These are phyloP conservation scores for Dendrolimus punctatus DNA, from an alignment of 1,140 invertebrate species.

Conservation along the genomic window DNA sequence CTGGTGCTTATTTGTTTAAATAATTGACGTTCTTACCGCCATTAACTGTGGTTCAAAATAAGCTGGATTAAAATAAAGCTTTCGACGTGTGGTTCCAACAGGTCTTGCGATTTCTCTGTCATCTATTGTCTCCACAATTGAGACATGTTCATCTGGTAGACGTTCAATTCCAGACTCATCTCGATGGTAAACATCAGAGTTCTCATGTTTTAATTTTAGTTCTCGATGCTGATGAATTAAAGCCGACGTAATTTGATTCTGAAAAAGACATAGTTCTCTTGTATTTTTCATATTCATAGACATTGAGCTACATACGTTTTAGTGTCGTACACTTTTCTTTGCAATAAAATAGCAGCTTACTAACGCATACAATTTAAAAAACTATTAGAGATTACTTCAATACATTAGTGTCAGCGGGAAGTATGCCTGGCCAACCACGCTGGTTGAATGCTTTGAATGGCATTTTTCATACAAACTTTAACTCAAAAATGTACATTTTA, in stretches of 20 bases:
- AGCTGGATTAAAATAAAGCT: conserved; percentile 90
- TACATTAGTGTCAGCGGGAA: no score
- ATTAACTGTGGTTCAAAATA: conserved; percentile 90
- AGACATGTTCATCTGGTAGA: conserved; percentile 86
- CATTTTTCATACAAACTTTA: no score
- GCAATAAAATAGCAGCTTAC: no score
- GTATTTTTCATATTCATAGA: no score
- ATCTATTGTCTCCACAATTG: conserved; percentile 86
- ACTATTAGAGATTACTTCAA: no score
- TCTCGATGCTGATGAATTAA: conserved; percentile 77
- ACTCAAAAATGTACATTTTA: no score
- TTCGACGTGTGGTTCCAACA: conserved; percentile 79
- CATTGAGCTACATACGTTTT: no score
- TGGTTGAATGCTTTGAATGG: no score
- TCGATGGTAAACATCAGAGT: conserved; percentile 43
- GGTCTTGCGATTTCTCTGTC: conserved; percentile 76
- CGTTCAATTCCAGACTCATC: conserved; percentile 77
- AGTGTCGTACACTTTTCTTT: no score
- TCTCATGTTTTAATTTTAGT: conserved; percentile 45
- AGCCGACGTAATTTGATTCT: conserved; percentile 78
- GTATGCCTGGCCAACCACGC: no score
- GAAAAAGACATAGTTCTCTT: conserved; percentile 16
- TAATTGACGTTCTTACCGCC: conserved; percentile 73
- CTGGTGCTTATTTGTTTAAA: neutral
- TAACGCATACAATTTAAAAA: no score